Percentiles rank a stretch among this genome's conserved stretches.
phyloP scores from a whole-genome alignment of 2,797 vertebrate species.

The Sphenodon punctatus region DNA sequence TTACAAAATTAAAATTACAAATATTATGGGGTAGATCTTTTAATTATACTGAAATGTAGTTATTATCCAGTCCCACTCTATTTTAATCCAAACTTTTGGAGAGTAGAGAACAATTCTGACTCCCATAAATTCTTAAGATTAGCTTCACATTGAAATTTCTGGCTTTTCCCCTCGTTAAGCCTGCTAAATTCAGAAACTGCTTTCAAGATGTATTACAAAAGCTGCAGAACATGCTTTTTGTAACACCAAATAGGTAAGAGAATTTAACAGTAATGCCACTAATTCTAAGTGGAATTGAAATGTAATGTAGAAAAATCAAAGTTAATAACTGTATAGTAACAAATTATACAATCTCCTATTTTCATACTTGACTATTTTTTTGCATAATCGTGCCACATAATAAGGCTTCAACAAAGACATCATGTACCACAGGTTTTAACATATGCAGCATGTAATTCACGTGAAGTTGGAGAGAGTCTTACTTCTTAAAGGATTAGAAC shows the following conservation, averaged over 20 bases:
- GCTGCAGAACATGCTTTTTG: neutral
- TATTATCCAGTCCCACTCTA: neutral
- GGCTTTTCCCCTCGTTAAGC: conserved; percentile 24
- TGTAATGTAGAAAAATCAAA: conserved; percentile 3
- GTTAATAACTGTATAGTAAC: conserved; percentile 21
- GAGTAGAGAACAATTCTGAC: conserved; percentile 12
- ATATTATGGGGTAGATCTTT: too few species aligned
- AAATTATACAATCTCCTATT: conserved; percentile 24
- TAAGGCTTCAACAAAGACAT: conserved; percentile 46
- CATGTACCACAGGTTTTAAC: conserved; percentile 53
- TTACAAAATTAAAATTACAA: too few species aligned
- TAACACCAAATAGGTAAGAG: conserved; percentile 43
- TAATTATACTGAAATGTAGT: neutral
- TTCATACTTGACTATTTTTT: conserved; percentile 38
- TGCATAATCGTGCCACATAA: conserved; percentile 64
- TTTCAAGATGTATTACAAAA: conserved; percentile 33
- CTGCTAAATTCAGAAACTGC: neutral
- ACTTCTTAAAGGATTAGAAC: conserved; percentile 61
- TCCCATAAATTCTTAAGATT: conserved; percentile 25
- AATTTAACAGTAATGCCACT: conserved; percentile 32
- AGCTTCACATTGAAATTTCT: conserved; percentile 43
- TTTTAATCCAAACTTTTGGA: conserved; percentile 17
- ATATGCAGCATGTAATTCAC: conserved; percentile 56
- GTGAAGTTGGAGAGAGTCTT: conserved; percentile 24
- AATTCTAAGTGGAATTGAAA: conserved; percentile 44